Evolutionary conservation across 2,888 invertebrate species (phyloP).

Genomic region (Cantharis rufa): DNA sequence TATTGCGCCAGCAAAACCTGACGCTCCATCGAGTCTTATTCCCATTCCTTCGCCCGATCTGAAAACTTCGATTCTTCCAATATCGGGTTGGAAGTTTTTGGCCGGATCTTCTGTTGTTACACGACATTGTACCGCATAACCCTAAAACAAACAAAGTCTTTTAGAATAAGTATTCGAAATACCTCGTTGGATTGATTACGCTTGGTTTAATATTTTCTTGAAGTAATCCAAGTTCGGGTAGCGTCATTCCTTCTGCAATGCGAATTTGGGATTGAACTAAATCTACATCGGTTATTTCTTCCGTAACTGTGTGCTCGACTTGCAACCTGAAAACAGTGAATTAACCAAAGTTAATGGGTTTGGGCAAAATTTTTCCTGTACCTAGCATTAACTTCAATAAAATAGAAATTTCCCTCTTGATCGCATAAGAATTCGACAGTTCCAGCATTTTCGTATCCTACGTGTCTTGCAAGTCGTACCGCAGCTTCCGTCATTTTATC

Average conservation of each 20-base stretch:
- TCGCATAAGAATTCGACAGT: slow-evolving; percentile 98
- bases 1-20: slow-evolving; percentile 95
- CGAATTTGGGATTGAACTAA: slow-evolving; percentile 96
- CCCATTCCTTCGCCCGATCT: slow-evolving; percentile 99
- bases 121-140: slow-evolving; percentile 95
- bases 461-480: slow-evolving; percentile 83
- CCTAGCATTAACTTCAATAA: slow-evolving; percentile 98
- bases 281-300: slow-evolving; percentile 98
- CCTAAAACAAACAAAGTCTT: slow-evolving; percentile 48
- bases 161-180: background rate
- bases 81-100: slow-evolving; percentile 96
- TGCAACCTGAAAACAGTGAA: slow-evolving; percentile 67
- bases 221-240: slow-evolving; percentile 86
- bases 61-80: slow-evolving; percentile 94
- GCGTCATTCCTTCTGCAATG: slow-evolving; percentile 92
- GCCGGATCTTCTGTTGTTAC: slow-evolving; percentile 99
- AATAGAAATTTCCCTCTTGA: slow-evolving; percentile 92
- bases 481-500: slow-evolving; percentile 90
- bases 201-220: slow-evolving; percentile 84
- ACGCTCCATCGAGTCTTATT: slow-evolving; percentile 95
- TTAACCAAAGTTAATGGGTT: background rate
- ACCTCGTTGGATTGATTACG: slow-evolving; percentile 48
- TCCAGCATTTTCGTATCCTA: slow-evolving; percentile 97
- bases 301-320: slow-evolving; percentile 99
- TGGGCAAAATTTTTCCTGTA: slow-evolving; percentile 37